Evolutionary conservation across 2,888 invertebrate species (phyloP), one percentile per base, ranked within the genome.

Genomic region (Cephus sareptanus): DNA sequence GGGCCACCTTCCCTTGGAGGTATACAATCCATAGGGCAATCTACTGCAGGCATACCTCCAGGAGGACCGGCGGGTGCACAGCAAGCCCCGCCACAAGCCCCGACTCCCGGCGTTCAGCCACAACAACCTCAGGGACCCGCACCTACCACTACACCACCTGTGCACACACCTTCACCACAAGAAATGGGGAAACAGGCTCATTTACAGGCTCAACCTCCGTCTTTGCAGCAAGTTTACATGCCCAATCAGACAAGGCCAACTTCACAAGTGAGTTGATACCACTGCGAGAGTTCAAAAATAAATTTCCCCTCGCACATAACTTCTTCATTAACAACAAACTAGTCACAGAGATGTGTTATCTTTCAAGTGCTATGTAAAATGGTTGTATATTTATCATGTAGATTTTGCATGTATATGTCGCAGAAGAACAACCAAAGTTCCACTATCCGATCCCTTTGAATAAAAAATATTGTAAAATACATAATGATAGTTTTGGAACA

Each of bases 131-230:
- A 90, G 80, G 90, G 89, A 74, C 88, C 90, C 73, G 85, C 88
- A 33, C 89, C 88, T 15, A 89, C 89, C 11, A 87, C 89, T 4
- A 89, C 91, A 77, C 89, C 90, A 6, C 89, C 89, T 4, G 88
- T 89, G 23, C 90, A 90, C 78, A 88, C 88, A 12, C 87, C 89
- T 1, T 86, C 89, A 68, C 87, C 89, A 13, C 89, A 88, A 82
- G 91, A 91, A 83, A 91, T 91, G 91, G 89, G 90, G 77, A 91
- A 91, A 82, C 91, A 89, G 80, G 85, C 88, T 23, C 91, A 91
- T 81, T 80, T 91, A 33, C 90, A 88, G 80, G 81, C 88, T 3
- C 90, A 89, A 78, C 86, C 88, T 30, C 85, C 86, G 73, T 78
- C 86, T 69, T 77, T 89, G 76, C 86, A 86, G 15, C 89, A 86